phyloP scores from a whole-genome alignment of 64 coral and sea anemone genomes.

The Montipora capricornis region DNA sequence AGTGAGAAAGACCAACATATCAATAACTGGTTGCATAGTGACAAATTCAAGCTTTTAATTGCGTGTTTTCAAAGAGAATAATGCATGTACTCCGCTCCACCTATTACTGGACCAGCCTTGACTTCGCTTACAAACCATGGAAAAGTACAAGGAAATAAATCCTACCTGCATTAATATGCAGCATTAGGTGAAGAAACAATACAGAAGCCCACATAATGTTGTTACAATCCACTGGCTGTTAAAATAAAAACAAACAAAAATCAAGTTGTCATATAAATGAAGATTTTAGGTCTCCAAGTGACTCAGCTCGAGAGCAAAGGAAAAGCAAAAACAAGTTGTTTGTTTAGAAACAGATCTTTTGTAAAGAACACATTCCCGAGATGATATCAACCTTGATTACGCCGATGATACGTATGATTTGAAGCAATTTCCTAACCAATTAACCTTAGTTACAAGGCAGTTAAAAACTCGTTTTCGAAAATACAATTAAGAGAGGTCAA shows the following conservation, averaged over 20 bases:
- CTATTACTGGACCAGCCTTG: no score
- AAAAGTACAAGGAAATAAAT: neutral
- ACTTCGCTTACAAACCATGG: no score
- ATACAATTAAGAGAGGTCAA: no score
- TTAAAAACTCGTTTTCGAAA: no score
- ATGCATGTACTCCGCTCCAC: no score
- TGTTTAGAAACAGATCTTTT: neutral
- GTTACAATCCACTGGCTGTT: neutral
- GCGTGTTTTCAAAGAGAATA: no score
- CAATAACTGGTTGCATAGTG: no score
- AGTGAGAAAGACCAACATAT: no score
- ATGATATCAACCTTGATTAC: neutral
- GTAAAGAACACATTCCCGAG: neutral
- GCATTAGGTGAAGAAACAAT: neutral
- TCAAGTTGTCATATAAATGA: neutral
- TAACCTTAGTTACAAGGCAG: no score
- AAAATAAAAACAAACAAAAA: neutral
- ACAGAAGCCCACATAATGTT: neutral
- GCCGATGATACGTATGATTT: neutral
- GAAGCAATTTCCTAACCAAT: neutral
- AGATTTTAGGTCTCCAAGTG: no score
- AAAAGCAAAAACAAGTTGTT: neutral
- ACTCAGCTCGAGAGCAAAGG: no score
- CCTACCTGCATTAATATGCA: conserved; percentile 6
- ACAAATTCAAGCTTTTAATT: no score